phyloP scores from a whole-genome alignment of 2,888 invertebrate species.

The Bombylius discolor region DNA sequence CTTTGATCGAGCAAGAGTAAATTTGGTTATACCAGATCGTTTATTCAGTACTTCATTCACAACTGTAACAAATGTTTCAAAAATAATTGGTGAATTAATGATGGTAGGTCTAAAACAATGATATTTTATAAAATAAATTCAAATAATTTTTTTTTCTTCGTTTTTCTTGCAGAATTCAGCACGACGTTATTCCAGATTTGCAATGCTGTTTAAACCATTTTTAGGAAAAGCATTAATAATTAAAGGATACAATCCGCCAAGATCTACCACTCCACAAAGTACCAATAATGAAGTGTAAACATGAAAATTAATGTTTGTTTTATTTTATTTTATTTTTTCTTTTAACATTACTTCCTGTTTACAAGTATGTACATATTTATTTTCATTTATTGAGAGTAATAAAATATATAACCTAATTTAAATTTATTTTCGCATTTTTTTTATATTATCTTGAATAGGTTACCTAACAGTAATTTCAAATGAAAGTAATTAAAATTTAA shows the following conservation, averaged over 20 bases:
- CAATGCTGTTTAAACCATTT: conserved; percentile 61
- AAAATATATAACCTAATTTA: no score
- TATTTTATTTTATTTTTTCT: background rate
- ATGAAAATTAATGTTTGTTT: background rate
- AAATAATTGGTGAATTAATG: conserved; percentile 44
- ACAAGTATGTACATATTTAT: no score
- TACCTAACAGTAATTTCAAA: no score
- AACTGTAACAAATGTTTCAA: conserved; percentile 45
- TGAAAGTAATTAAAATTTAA: no score
- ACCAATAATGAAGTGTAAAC: background rate
- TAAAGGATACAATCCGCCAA: conserved; percentile 48
- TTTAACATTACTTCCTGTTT: background rate
- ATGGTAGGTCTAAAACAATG: conserved; percentile 34
- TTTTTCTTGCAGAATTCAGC: conserved; percentile 57
- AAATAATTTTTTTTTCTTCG: conserved; percentile 4
- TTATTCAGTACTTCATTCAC: conserved; percentile 46
- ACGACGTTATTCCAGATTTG: conserved; percentile 54
- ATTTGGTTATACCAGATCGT: conserved; percentile 45
- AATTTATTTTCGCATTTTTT: no score
- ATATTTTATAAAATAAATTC: background rate
- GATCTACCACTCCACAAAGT: background rate
- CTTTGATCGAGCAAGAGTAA: conserved; percentile 40
- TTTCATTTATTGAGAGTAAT: no score
- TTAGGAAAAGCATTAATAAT: conserved; percentile 60
- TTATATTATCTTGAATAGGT: no score